Evolutionary conservation across 2,113 vertebrate genomes (phyloP), one percentile per base, ranked within the genome.

Genomic region (Tympanuchus pallidicinctus): DNA sequence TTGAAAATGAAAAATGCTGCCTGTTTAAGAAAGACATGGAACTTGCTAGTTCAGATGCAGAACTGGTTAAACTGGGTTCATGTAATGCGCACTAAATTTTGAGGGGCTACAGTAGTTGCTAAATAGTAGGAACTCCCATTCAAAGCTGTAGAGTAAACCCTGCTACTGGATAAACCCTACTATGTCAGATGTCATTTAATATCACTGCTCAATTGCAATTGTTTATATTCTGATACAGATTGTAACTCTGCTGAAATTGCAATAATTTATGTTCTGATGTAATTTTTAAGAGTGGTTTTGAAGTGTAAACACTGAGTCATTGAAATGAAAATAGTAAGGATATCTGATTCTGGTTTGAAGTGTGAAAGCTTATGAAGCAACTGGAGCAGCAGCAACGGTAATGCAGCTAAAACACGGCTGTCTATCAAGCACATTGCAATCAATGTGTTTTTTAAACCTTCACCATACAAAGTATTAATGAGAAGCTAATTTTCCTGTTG

Each of bases 321-420:
- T 90, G 84, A 89, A 86, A 82, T 83, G 43, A 81, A 86, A 86
- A 77, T 59, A 74, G 83, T 71, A 83, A 43, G 56, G 61, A 83
- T 83, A 81, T 73, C 61, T 89, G 80, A 71, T 64, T 93, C 90
- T 67, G 34, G 50, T 67, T 89, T 61, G 38, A 91, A 93, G 32
- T 67, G 48, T 56, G 60, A 67, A 95, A 84, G 65, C 50, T 63
- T 66, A 10, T 50, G 69, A 66, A 92, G 30, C 80, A 80, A 52
- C 72, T 88, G 86, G 78, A 93, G 71, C 71, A 85, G 32, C 40
- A 89, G n/a, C 59, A 94, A 57, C 34, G 64, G 20, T 77, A 90
- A 90, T 4, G 13, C 48, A 92, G 61, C 60, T 57, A 81, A 24
- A 30, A 40, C 28, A 36, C 57, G 91, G 57, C 84, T 93, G 84